These are phyloP conservation scores for Macrophya annulata DNA, from an alignment of 2,888 invertebrate genomes.

Conservation along the genomic window DNA sequence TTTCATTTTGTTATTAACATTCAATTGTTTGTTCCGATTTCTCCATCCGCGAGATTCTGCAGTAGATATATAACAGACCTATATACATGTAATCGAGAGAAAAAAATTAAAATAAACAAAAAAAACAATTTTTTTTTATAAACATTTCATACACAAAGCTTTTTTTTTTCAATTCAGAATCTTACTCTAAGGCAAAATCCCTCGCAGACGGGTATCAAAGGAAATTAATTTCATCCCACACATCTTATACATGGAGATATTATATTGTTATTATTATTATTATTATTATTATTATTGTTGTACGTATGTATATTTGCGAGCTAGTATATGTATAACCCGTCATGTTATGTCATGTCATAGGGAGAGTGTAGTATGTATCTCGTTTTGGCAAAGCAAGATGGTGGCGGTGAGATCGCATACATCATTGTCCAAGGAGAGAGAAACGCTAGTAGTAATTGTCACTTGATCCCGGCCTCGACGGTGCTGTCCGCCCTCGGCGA, in stretches of 20 bases:
- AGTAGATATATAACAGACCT: not conserved
- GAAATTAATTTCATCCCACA: conserved; percentile 12
- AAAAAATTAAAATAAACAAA: not conserved
- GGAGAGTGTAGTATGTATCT: conserved; percentile 26
- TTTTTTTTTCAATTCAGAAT: not conserved
- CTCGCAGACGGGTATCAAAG: not conserved
- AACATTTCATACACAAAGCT: not conserved
- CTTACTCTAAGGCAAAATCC: not conserved
- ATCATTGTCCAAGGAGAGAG: conserved; percentile 73
- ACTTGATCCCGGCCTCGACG: conserved; percentile 71
- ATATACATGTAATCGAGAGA: too few relatives aligned
- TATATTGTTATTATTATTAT: not conserved
- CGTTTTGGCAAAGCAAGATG: conserved; percentile 12
- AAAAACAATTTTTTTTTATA: too few relatives aligned
- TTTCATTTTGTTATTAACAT: not conserved
- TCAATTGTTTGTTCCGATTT: conserved; percentile 11
- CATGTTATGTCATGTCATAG: not conserved
- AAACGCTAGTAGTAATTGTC: conserved; percentile 75
- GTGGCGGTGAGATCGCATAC: conserved; percentile 65
- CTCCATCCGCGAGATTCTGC: too few relatives aligned
- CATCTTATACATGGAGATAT: not conserved
- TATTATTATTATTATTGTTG: not conserved
- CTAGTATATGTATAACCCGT: not conserved
- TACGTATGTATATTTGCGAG: not conserved
- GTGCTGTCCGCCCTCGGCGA: conserved; percentile 64